phyloP scores from a whole-genome alignment of 2,888 invertebrate species.

The Phyllotreta striolata region DNA sequence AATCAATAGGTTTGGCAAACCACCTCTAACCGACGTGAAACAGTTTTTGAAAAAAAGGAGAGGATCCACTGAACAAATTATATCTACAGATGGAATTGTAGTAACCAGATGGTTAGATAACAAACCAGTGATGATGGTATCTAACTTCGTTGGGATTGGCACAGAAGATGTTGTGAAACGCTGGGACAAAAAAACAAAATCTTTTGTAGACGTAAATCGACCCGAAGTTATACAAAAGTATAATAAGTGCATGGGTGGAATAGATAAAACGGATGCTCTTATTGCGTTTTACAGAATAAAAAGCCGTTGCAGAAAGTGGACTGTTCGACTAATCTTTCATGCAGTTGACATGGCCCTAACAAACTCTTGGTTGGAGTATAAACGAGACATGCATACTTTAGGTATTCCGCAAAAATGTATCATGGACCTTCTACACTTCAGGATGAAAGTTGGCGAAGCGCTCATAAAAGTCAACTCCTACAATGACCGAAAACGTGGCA shows the following conservation, averaged over 20 bases:
- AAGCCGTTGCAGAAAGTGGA: background rate
- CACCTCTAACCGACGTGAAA: slow-evolving; percentile 10
- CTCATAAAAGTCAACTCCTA: slow-evolving; percentile 14
- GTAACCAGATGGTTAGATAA: no score
- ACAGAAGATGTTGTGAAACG: no score
- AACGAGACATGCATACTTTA: background rate
- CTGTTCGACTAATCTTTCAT: no score
- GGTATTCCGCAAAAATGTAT: no score
- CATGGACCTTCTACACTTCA: background rate
- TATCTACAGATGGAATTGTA: no score
- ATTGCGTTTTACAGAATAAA: slow-evolving; percentile 2
- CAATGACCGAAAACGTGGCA: slow-evolving; percentile 14
- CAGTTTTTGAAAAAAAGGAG: background rate
- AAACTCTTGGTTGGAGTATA: slow-evolving; percentile 1
- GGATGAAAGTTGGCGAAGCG: slow-evolving; percentile 2
- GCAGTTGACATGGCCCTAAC: no score
- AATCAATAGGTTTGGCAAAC: slow-evolving; percentile 18
- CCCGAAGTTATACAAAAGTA: slow-evolving; percentile 3
- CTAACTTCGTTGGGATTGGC: background rate
- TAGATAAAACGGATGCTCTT: slow-evolving; percentile 3
- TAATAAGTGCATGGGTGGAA: slow-evolving; percentile 7
- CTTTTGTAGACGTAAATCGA: slow-evolving; percentile 3
- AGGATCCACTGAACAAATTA: no score
- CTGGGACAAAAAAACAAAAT: no score
- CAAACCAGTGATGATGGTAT: background rate